Evolutionary conservation across 30 jellyfish, hydroid and myxozoan species (phyloP), one percentile per base, ranked within the genome.

Genomic region (Haliclystus octoradiatus): DNA sequence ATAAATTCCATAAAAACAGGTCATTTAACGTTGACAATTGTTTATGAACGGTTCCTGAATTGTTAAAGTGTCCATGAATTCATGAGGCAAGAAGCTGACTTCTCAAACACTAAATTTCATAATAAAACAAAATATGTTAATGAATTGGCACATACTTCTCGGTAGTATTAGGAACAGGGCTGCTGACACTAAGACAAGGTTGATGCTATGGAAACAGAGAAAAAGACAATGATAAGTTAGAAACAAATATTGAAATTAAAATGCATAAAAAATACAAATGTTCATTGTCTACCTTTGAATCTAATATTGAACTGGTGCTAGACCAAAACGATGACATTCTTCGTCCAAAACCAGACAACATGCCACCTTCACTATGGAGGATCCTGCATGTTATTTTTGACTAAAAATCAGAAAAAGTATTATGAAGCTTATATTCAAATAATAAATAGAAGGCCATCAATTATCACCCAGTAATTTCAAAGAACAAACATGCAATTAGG

Each of bases 301-400:
- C 57, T 13, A 68, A 40, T 22, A 79, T 33, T 33, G 81, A 63
- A 15, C 33, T 52, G 63, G 66, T 62, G 5, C 91, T 77, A 15
- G 34, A 53, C 27, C 57, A 60, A 69, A 78, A 86, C 19, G 85
- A 70, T 24, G 96, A 72, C 91, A 86, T 73, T 69, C 81, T 76
- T 22, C 93, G 84, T 28, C 94, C 87, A 28, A 86, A 65, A 15
- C 92, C 86, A 24, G 96, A 78, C 24, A 86, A 34, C 82, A 86
- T 66, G 5, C 96, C 96, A 69, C 84, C 72, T 2, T 86, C 40
- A 2, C 69, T 81, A 73, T 50, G 66, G 47, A 79, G 23, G 13
- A 66, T 68, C 52, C 76, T 80, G 52, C 82, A 86, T 1, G 66
- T 66, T 27, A 86, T 63, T 46, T 52, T 33, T 32, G 85, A 30